Base-by-base conservation (phyloP, 2,113 vertebrate species). In the Columba janthina region DNA sequence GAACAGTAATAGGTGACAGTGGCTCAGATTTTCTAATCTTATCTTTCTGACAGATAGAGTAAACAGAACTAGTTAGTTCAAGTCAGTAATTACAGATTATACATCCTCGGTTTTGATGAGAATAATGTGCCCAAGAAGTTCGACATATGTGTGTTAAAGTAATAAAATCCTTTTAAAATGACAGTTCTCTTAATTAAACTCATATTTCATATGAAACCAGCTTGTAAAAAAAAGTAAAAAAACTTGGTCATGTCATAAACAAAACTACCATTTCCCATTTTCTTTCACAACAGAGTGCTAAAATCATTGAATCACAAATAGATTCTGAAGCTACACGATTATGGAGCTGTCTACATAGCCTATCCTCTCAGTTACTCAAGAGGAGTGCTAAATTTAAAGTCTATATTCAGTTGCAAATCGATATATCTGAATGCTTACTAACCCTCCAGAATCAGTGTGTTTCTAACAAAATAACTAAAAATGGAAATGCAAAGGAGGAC, bases 391-490 rank as follows among this genome's bases (percentile, higher is more conserved):
- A 57, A 85, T 88, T 70, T 90, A 85, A 69, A 94, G 93, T 19
- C 58, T 83, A 69, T 19, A 83, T 91, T 85, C 67, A 69, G 46
- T 73, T 92, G 58, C 54, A 92, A 93, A 93, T 26, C 15, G 4
- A 58, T 50, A n/a, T 18, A 79, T 65, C 62, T 69, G 46, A 79
- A 85, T 50, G 54, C n/a, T 90, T 83, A 25, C 40, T 83, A 90
- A 76, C n/a, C 51, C 58, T 76, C 31, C 54, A 57, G 54, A 88
- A 91, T 73, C 71, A 85, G 57, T 32, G 40, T 29, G 24, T 5
- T 93, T 88, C 62, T 82, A 88, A 85, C 50, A 93, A 91, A 91
- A 81, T 54, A 89, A 46, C 71, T 76, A 54, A 88, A 95, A 94
- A 94, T 28, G n/a, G 15, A 94, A 93, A 91, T n/a, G 36, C 6